A percentile compares a stretch with the other conserved stretches of the same genome.
phyloP scores from a whole-genome alignment of 2,113 vertebrate species.

The Sebastes schlegelii region DNA sequence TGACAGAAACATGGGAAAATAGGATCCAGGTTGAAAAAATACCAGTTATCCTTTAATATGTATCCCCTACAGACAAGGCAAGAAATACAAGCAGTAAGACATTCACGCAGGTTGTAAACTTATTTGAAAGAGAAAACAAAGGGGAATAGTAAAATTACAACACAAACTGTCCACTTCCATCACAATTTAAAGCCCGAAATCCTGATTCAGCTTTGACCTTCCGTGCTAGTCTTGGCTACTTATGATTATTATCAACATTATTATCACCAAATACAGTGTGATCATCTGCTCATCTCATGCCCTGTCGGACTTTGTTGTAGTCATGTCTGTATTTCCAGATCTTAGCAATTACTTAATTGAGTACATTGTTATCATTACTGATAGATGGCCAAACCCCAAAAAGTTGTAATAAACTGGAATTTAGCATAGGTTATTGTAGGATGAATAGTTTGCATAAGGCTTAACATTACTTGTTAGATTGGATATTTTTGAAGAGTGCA shows the following conservation, averaged over 20 bases:
- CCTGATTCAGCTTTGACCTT: neutral
- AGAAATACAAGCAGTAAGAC: neutral
- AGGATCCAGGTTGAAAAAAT: too few relatives aligned
- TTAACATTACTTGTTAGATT: slow-evolving; percentile 19
- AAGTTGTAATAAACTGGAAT: neutral
- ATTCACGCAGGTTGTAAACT: neutral
- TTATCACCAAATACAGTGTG: neutral
- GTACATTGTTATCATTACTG: neutral
- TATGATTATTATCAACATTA: too few relatives aligned
- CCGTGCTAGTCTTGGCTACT: neutral
- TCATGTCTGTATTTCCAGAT: neutral
- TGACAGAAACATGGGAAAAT: too few relatives aligned
- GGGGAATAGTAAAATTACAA: neutral
- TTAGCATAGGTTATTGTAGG: neutral
- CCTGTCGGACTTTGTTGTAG: neutral
- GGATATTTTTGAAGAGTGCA: slow-evolving; percentile 23
- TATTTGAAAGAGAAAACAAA: neutral
- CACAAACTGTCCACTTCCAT: neutral
- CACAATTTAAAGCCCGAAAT: neutral
- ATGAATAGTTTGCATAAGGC: neutral
- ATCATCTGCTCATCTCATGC: neutral
- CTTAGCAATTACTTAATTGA: neutral
- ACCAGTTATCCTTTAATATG: neutral
- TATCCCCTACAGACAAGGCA: neutral
- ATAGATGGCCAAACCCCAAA: neutral